Conservation (phyloP, 2,797 vertebrate genomes). For the Mormyrops attenuatus region DNA sequence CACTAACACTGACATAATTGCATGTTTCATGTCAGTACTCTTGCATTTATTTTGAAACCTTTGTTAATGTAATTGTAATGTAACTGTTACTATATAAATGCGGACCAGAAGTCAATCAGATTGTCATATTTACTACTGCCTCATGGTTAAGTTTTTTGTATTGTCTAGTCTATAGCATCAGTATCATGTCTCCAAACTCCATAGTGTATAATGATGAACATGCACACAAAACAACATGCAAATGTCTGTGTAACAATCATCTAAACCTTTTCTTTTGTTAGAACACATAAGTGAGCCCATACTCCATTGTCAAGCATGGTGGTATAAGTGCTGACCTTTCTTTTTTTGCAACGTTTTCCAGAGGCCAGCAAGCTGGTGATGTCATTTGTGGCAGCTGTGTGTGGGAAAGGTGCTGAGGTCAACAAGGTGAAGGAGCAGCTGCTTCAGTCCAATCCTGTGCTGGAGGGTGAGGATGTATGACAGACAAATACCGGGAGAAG, state of each 20-base stretch:
- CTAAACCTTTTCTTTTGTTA: neutral
- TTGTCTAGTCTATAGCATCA: neutral
- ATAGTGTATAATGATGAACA: neutral
- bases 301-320: neutral
- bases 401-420: conserved; percentile 96
- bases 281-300: neutral
- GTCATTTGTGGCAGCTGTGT: conserved; percentile 98
- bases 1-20: neutral
- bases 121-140: neutral
- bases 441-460: conserved; percentile 94
- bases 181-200: neutral
- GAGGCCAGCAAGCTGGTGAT: conserved; percentile 99
- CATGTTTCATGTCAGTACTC: neutral
- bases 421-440: conserved; percentile 99
- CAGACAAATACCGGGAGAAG: neutral
- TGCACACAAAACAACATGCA: neutral
- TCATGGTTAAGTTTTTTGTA: neutral
- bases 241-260: neutral
- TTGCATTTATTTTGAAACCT: neutral
- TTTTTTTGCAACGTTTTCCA: conserved; percentile 51
- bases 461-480: conserved; percentile 78
- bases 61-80: neutral
- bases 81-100: neutral
- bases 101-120: neutral
- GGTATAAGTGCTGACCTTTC: neutral